Evolutionary conservation across 2,888 invertebrate species (phyloP).

Genomic region (Oscheius myriophilus): DNA sequence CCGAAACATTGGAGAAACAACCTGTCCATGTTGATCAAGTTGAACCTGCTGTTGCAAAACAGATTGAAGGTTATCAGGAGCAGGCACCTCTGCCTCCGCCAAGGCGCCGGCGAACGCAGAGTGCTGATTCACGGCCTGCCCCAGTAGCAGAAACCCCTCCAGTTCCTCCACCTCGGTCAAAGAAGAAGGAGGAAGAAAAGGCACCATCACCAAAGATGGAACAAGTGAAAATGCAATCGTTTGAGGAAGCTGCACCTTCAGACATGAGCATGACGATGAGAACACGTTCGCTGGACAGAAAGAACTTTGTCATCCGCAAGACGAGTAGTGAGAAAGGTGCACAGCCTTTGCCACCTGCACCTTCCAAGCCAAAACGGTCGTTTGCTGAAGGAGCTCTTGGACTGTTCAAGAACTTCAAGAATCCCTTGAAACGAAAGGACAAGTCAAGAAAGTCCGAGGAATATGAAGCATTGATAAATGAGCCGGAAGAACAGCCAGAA

Average conservation of each 20-base stretch:
- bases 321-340: conserved; percentile 11
- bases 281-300: conserved; percentile 6
- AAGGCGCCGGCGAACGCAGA: conserved; percentile 20
- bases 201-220: neutral
- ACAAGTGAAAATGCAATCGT: neutral
- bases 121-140: conserved; percentile 13
- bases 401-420: conserved; percentile 23
- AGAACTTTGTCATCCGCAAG: conserved; percentile 18
- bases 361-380: conserved; percentile 22
- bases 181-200: conserved; percentile 11
- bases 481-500: conserved; percentile 11
- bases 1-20: neutral
- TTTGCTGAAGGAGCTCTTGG: conserved; percentile 26
- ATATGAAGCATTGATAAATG: conserved; percentile 20
- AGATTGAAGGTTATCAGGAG: neutral
- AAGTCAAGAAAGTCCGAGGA: conserved; percentile 10
- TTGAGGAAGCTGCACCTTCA: neutral
- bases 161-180: conserved; percentile 13
- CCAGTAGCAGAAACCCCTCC: conserved; percentile 10
- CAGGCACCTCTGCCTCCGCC: conserved; percentile 33
- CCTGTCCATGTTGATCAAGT: conserved; percentile 3
- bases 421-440: conserved; percentile 22
- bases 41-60: conserved; percentile 17
- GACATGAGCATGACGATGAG: neutral
- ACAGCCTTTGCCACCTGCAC: conserved; percentile 1